Percentiles rank a stretch among this genome's conserved stretches.
Conservation (phyloP, 2,888 invertebrate genomes). For the Lasioglossum vierecki region DNA sequence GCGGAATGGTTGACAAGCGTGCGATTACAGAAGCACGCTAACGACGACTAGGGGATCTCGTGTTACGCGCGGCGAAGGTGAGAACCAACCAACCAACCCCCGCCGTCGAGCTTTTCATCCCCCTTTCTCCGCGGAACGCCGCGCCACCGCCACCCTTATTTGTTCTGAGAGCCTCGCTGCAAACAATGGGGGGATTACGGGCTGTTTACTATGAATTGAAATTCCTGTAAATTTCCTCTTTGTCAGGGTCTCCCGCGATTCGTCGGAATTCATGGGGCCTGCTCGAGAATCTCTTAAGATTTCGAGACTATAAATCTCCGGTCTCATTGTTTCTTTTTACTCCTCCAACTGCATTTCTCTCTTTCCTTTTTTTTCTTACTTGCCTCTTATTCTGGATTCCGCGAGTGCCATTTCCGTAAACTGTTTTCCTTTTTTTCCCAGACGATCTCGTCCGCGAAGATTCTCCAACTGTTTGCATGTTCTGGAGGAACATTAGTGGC, state of each 20-base stretch:
- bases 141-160: slow-evolving; percentile 52
- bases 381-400: too few species aligned
- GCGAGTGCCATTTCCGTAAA: background rate
- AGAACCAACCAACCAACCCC: slow-evolving; percentile 37
- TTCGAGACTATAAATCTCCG: background rate
- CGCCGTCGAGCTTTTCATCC: slow-evolving; percentile 33
- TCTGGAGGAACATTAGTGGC: background rate
- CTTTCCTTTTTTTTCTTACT: background rate
- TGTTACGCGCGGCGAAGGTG: slow-evolving; percentile 49
- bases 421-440: background rate
- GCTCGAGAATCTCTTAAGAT: slow-evolving; percentile 33
- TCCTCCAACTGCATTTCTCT: background rate
- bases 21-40: slow-evolving; percentile 54
- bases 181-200: slow-evolving; percentile 65
- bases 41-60: slow-evolving; percentile 43
- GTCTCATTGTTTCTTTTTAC: background rate
- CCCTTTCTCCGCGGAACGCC: background rate
- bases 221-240: slow-evolving; percentile 65
- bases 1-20: slow-evolving; percentile 14
- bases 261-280: slow-evolving; percentile 18
- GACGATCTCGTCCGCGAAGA: background rate
- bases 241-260: slow-evolving; percentile 18
- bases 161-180: slow-evolving; percentile 56
- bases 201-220: slow-evolving; percentile 68
- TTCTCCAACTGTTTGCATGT: background rate